Base-by-base conservation (phyloP, 1,140 invertebrate genomes). In the Epicauta chinensis region DNA sequence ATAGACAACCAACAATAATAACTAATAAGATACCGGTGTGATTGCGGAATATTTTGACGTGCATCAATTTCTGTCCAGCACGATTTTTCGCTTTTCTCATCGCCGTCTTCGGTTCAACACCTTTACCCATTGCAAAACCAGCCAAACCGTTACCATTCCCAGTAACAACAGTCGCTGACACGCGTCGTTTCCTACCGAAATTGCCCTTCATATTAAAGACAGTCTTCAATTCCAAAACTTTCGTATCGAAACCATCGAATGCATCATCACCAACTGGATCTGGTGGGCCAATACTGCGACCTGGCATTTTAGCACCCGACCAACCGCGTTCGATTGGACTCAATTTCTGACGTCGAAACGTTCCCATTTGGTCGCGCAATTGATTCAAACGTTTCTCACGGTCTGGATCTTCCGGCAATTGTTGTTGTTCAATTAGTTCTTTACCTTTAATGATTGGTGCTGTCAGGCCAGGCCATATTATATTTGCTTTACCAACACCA, bases 381-480 rank as follows among this genome's bases (percentile, higher is more conserved):
- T 86, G 81, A 5, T 81, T 70, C 2, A 93, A 63, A 58, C 84
- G 86, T 48, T 80, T 75, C 66, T 87, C 77, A 54, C 82, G 71
- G 53, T 92, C 81, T 17, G 79, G 73, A 74, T 91, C 83, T 51
- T 83, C 80, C 1, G 85, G 81, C 10, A 89, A 63, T 59, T 81
- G 67, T 59, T 86, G 76, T 59, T 84, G 82, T 62, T 79, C 71
- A 0, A 93, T 67, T 1, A 93, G 58, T 65, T 91, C 84, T 63
- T 76, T 81, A 1, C 91, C 91, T 63, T 80, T 78, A 6, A 93
- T 71, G 7, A 97, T 76, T 2, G 91, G 87, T 1, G 84, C 73
- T 65, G 89, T 94, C 15, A 99, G 73, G 15, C 96, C 96, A 16
- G 96, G 95, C 87, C 91, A 98, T 45, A 91, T 16, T 61, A 95